Evolutionary conservation across 2,113 vertebrate species (phyloP).

Genomic region (Nesogale talazaci): DNA sequence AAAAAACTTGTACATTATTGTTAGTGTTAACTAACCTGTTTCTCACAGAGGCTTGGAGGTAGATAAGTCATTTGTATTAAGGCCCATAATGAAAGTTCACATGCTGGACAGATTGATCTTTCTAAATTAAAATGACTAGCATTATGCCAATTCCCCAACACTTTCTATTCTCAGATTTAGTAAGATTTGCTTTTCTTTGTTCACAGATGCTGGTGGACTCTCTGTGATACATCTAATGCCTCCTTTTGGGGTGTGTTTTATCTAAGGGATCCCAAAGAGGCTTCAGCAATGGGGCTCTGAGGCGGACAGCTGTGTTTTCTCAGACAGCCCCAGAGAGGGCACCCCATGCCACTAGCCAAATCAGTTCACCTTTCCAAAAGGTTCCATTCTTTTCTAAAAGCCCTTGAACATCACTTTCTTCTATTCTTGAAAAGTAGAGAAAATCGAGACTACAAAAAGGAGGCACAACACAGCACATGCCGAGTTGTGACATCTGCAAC

Average conservation of each 20-base stretch:
- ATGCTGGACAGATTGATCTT: slow-evolving; percentile 66
- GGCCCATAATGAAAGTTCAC: slow-evolving; percentile 2
- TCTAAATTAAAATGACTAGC: slow-evolving; percentile 81
- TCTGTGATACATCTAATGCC: slow-evolving; percentile 68
- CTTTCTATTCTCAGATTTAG: slow-evolving; percentile 61
- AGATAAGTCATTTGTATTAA: slow-evolving; percentile 72
- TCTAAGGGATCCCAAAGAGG: slow-evolving; percentile 20
- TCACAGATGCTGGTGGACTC: neutral
- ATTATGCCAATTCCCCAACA: slow-evolving; percentile 69
- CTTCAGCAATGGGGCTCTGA: neutral
- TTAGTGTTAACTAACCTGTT: slow-evolving; percentile 73
- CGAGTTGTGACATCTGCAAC: neutral
- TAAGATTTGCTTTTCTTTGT: slow-evolving; percentile 71
- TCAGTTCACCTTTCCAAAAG: slow-evolving; percentile 11
- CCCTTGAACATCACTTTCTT: neutral
- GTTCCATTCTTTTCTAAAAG: slow-evolving; percentile 22
- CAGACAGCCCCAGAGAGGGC: neutral
- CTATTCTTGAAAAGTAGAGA: slow-evolving; percentile 46
- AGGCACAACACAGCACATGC: neutral
- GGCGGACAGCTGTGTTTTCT: neutral
- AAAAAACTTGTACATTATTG: neutral
- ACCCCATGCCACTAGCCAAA: neutral
- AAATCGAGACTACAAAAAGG: neutral
- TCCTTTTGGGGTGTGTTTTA: slow-evolving; percentile 41
- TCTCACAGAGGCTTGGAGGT: slow-evolving; percentile 68